Evolutionary conservation across 2,113 vertebrate genomes (phyloP).

Genomic region (Pterocles gutturalis): DNA sequence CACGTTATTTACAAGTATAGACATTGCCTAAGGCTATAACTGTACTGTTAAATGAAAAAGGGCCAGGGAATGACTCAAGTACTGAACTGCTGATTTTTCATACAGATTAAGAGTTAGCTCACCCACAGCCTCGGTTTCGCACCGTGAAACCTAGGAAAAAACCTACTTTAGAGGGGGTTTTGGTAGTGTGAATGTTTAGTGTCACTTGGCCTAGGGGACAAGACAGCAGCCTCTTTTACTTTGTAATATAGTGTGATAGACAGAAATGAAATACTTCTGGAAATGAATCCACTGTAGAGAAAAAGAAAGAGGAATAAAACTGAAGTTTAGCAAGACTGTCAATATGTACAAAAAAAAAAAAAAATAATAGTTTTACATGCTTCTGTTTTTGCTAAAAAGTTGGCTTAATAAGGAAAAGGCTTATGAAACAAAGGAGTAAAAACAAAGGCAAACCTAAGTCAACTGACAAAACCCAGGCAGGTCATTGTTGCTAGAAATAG

Average conservation of each 20-base stretch:
- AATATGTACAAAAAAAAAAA: not conserved
- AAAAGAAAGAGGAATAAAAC: not conserved
- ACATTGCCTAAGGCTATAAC: constrained; percentile 26
- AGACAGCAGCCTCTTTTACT: not conserved
- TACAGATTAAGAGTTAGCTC: constrained; percentile 34
- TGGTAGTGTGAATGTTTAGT: not conserved
- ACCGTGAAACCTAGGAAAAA: not conserved
- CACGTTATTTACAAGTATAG: constrained; percentile 36
- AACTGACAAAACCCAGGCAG: not conserved
- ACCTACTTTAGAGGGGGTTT: not conserved
- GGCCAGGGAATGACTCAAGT: constrained; percentile 38
- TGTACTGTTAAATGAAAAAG: constrained; percentile 34
- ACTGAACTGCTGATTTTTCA: constrained; percentile 31
- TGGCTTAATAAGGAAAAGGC: not conserved
- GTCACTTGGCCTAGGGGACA: not conserved
- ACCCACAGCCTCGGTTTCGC: not conserved
- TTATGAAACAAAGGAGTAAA: not conserved
- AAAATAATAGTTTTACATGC: not conserved
- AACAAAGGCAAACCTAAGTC: not conserved
- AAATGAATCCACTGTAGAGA: not conserved
- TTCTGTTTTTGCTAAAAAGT: not conserved
- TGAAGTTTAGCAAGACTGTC: not conserved
- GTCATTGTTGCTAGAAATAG: not conserved
- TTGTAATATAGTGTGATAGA: rapidly evolving
- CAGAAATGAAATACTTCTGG: not conserved